phyloP scores from a whole-genome alignment of 2,113 vertebrate genomes.

The Limnothrissa miodon region DNA sequence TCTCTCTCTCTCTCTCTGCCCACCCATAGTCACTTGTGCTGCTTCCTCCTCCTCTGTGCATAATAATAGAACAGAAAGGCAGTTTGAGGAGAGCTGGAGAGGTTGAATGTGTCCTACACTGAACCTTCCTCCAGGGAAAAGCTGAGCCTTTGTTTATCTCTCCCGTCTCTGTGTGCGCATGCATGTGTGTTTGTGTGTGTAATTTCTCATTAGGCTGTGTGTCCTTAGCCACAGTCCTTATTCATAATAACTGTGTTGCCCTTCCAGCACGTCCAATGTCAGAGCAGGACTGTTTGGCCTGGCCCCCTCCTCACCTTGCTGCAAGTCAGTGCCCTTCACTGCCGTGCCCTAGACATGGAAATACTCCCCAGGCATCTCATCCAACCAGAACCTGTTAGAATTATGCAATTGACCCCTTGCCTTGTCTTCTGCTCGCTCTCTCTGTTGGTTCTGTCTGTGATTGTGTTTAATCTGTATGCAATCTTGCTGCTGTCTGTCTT shows the following conservation, averaged over 20 bases:
- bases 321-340: neutral
- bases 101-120: constrained; percentile 67
- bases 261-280: neutral
- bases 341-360: neutral
- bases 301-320: neutral
- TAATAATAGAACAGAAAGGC: constrained; percentile 70
- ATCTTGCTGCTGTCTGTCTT: neutral
- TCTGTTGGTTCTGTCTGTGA: neutral
- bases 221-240: neutral
- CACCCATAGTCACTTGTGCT: constrained; percentile 57
- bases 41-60: constrained; percentile 66
- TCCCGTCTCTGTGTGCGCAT: constrained; percentile 22
- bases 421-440: neutral
- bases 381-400: neutral
- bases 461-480: neutral
- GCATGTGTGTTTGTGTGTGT: neutral
- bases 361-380: neutral
- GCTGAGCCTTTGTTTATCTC: constrained; percentile 59
- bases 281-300: neutral
- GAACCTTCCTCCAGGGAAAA: constrained; percentile 59
- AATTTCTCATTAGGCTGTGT: neutral
- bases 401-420: constrained; percentile 9
- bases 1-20: constrained; percentile 13
- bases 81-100: constrained; percentile 50
- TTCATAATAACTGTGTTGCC: neutral